Evolutionary conservation across 2,113 vertebrate genomes (phyloP).

Genomic region (Dryoscopus gambensis): DNA sequence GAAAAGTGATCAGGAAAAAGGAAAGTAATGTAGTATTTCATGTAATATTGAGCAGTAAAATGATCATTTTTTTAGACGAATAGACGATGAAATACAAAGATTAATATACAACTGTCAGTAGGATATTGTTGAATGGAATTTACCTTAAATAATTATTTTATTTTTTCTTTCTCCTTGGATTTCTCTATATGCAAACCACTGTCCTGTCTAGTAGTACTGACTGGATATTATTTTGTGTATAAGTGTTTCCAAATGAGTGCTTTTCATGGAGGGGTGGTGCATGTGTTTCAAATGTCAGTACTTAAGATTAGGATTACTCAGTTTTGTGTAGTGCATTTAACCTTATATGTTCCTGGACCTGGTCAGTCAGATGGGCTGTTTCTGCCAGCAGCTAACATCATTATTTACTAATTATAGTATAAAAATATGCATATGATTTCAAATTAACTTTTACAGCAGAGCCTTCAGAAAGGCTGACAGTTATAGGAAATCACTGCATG

Average conservation of each 20-base stretch:
- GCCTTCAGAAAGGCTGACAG: conserved; percentile 27
- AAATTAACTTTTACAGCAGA: conserved; percentile 7
- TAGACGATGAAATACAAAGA: neutral
- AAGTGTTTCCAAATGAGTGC: neutral
- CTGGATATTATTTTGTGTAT: neutral
- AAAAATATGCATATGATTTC: neutral
- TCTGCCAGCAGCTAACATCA: neutral
- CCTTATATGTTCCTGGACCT: neutral
- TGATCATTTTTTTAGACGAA: neutral
- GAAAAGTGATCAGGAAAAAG: neutral
- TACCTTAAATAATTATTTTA: neutral
- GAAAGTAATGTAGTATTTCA: neutral
- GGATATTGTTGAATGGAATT: neutral
- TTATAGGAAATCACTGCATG: conserved; percentile 9
- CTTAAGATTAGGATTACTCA: neutral
- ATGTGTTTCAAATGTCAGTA: neutral
- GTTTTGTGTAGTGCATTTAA: neutral
- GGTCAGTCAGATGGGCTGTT: neutral
- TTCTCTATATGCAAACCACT: neutral
- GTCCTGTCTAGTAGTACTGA: neutral
- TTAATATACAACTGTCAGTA: neutral
- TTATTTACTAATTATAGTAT: neutral
- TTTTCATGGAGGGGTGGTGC: neutral
- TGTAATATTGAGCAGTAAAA: neutral
- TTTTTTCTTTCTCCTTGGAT: neutral